Evolutionary conservation across 2,888 invertebrate genomes (phyloP).

Genomic region (Macrophya annulata): DNA sequence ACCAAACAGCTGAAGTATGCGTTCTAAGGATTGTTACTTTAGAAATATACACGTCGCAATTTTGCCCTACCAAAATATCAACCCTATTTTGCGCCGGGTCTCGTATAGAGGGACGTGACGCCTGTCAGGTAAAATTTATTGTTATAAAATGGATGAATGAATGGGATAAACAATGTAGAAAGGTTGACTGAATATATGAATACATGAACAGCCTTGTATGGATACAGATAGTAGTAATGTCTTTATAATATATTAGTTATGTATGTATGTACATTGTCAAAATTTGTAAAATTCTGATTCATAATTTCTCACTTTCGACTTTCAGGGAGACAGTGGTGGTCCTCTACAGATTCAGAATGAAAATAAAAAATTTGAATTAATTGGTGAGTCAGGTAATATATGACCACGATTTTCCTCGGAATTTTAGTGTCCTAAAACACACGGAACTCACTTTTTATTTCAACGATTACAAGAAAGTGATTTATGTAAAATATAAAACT

Average conservation of each 20-base stretch:
- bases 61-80: slow-evolving; percentile 58
- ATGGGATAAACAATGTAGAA: neutral
- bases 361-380: slow-evolving; percentile 62
- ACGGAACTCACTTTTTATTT: too few relatives aligned
- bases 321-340: slow-evolving; percentile 67
- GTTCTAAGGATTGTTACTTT: slow-evolving; percentile 59
- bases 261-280: too few relatives aligned
- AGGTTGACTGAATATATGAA: neutral
- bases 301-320: neutral
- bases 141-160: neutral
- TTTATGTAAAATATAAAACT: too few relatives aligned
- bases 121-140: slow-evolving; percentile 61
- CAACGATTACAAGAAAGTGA: too few relatives aligned
- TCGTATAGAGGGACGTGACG: slow-evolving; percentile 58
- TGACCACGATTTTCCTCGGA: neutral
- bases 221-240: neutral
- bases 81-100: slow-evolving; percentile 65
- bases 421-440: neutral
- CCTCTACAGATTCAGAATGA: slow-evolving; percentile 65
- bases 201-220: neutral
- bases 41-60: slow-evolving; percentile 58
- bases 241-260: too few relatives aligned
- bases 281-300: slow-evolving; percentile 38
- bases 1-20: slow-evolving; percentile 60
- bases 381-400: slow-evolving; percentile 58